A percentile compares a stretch with the other conserved stretches of the same genome.
Evolutionary conservation across 2,888 invertebrate genomes (phyloP).

Genomic region (Stegophylla sp.): DNA sequence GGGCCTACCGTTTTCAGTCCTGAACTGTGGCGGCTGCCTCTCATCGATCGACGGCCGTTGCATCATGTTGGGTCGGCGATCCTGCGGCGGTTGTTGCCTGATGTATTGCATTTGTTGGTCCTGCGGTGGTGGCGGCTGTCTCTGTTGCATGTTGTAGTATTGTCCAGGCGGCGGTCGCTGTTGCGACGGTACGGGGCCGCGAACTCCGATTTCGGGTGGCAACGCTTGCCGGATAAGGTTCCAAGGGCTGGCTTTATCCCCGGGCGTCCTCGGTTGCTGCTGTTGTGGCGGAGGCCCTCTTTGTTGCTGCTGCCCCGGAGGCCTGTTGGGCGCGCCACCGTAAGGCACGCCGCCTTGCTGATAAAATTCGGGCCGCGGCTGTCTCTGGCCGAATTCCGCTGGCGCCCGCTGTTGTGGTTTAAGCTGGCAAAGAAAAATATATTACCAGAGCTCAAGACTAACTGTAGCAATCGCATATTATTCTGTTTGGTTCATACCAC

Average conservation of each 20-base stretch:
- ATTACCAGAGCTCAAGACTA: too few relatives aligned
- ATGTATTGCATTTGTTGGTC: conserved; percentile 7
- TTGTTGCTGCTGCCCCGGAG: conserved; percentile 4
- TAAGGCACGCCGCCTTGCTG: conserved; percentile 22
- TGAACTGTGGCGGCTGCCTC: conserved; percentile 1
- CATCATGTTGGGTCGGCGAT: conserved; percentile 14
- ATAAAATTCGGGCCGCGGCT: conserved; percentile 37
- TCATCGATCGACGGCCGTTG: conserved; percentile 12
- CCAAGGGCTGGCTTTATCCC: conserved; percentile 14
- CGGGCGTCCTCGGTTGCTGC: neutral
- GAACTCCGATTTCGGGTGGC: conserved; percentile 9
- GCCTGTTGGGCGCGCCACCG: conserved; percentile 4
- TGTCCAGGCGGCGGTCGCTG: conserved; percentile 18
- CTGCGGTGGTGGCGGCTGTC: neutral
- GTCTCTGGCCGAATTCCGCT: conserved; percentile 16
- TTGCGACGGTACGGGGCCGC: conserved; percentile 6
- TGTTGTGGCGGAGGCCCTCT: neutral
- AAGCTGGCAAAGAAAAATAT: conserved; percentile 24
- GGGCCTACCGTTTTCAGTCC: conserved; percentile 30
- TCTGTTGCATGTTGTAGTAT: conserved; percentile 35
- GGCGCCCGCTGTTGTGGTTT: conserved; percentile 23
- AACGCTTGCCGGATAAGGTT: conserved; percentile 28
- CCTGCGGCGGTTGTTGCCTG: conserved; percentile 3
- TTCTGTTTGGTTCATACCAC: too few relatives aligned
- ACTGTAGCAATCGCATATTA: too few relatives aligned